Percentiles rank a stretch among this genome's conserved stretches.
These are phyloP conservation scores for Elgaria multicarinata DNA, from an alignment of 2,113 vertebrate genomes.

Conservation along the genomic window DNA sequence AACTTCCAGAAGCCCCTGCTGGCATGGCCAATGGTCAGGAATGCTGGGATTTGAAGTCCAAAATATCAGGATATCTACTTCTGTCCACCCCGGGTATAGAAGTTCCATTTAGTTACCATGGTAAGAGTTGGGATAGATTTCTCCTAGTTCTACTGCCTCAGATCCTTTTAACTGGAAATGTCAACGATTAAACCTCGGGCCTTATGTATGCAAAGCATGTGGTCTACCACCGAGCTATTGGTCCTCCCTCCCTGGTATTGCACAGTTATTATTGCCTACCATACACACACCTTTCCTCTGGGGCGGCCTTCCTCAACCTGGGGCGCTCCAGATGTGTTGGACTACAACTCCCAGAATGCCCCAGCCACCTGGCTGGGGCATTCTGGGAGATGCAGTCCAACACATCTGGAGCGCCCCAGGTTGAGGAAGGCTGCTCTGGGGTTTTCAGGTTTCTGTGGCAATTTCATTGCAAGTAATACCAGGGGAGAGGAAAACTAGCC, in stretches of 20 bases:
- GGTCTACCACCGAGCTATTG: background rate
- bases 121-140: background rate
- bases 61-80: too few species aligned
- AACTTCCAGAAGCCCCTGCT: too few species aligned
- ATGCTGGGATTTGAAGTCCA: too few species aligned
- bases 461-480: background rate
- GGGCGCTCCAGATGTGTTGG: too few species aligned
- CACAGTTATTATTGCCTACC: background rate
- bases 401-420: too few species aligned
- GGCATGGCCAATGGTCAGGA: too few species aligned
- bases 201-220: background rate
- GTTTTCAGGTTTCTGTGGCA: background rate
- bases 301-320: too few species aligned
- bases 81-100: background rate
- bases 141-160: background rate
- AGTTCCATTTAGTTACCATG: background rate
- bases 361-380: too few species aligned
- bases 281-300: background rate
- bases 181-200: background rate
- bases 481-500: background rate
- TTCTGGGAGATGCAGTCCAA: too few species aligned
- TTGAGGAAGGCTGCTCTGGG: too few species aligned
- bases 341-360: too few species aligned
- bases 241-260: background rate
- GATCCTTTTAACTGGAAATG: background rate